Evolutionary conservation across 2,888 invertebrate species (phyloP), one percentile per base, ranked within the genome.

Genomic region (Beris morrisii): DNA sequence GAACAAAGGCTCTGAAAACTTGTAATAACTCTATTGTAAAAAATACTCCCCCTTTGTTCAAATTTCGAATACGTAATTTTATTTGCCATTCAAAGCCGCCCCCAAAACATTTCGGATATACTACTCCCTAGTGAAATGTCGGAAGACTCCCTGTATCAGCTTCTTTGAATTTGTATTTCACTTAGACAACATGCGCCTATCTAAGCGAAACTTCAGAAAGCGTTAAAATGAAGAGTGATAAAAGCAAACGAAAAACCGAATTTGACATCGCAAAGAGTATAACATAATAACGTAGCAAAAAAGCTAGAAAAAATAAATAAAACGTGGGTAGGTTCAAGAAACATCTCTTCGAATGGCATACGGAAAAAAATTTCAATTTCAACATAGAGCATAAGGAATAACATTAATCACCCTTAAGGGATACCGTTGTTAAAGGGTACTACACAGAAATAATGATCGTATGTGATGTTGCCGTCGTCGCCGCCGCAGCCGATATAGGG

Each of bases 381-480:
- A 12, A 45, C n/a, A 58, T 45, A 46, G n/a, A 45, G 30, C 58
- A 11, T 30, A 46, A 58, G 45, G 58, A 56, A 58, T 58, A 58
- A 58, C 58, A 58, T 58, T 58, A 58, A 58, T 58, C 58, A 58
- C 45, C 46, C 58, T 58, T 58, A 45, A 58, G 58, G 58, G 58
- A 46, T 45, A 30, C 46, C 45, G 28, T 45, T 58, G 28, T 28
- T 45, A 45, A 58, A 46, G 58, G 58, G 45, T 58, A 58, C 31
- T 38, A 9, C 5, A 38, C 38, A 38, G 38, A 38, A 38, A 38
- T 38, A 38, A 38, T 38, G 38, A 9, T 38, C 38, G 38, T 38
- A 38, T 38, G 9, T 38, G 38, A 38, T 38, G 38, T 38, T 38
- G 38, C 9, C 38, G 38, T 5, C 38, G 9, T 38, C 9, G 38